A percentile compares a stretch with the other conserved stretches of the same genome.
phyloP scores from a whole-genome alignment of 2,888 invertebrate genomes.

The Epirrhoe alternata region DNA sequence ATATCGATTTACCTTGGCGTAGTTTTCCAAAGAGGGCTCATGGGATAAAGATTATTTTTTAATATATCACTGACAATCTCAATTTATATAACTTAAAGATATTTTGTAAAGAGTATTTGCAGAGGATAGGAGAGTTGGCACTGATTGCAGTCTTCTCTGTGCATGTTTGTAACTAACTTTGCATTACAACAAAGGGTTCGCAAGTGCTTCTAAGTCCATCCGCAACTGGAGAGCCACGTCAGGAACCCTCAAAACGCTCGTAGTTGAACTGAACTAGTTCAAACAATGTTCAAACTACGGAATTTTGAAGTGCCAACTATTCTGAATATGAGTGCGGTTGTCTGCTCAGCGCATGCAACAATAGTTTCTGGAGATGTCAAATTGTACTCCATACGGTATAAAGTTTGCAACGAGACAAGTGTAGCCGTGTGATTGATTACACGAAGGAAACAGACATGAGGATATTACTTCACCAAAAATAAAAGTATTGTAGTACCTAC shows the following conservation, averaged over 20 bases:
- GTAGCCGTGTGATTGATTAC: no score
- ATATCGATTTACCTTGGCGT: no score
- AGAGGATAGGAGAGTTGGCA: neutral
- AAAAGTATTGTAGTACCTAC: no score
- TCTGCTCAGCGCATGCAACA: slow-evolving; percentile 18
- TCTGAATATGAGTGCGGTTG: slow-evolving; percentile 46
- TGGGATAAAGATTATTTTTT: no score
- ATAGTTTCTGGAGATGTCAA: neutral
- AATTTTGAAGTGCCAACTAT: slow-evolving; percentile 60
- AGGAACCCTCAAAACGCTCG: slow-evolving; percentile 47
- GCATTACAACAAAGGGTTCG: slow-evolving; percentile 36
- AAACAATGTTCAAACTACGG: slow-evolving; percentile 54
- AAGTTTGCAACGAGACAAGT: no score
- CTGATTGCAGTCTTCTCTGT: neutral
- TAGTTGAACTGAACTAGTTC: slow-evolving; percentile 57
- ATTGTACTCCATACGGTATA: neutral
- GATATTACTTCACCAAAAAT: no score
- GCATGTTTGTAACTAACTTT: slow-evolving; percentile 26
- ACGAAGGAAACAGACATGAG: no score
- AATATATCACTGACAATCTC: no score
- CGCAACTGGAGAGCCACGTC: slow-evolving; percentile 29
- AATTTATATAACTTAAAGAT: no score
- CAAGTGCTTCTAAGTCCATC: slow-evolving; percentile 34
- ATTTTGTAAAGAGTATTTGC: no score
- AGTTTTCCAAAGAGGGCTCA: no score